phyloP scores from a whole-genome alignment of 2,888 invertebrate genomes.

The Lasioglossum oenotherae region DNA sequence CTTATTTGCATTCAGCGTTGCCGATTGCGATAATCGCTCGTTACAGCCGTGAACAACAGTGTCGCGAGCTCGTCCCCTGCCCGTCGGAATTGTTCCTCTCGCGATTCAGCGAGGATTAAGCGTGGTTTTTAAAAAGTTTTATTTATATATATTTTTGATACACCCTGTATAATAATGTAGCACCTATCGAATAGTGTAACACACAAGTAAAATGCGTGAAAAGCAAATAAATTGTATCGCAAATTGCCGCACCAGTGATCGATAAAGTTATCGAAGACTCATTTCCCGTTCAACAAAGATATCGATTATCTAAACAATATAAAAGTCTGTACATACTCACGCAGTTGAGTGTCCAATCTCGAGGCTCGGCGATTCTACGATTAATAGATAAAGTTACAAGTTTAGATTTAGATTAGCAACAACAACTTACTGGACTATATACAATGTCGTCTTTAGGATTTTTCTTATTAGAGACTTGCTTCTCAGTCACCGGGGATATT shows the following conservation, averaged over 20 bases:
- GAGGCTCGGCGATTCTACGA: background rate
- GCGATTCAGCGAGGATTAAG: background rate
- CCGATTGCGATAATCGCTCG: constrained; percentile 37
- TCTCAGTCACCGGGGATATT: background rate
- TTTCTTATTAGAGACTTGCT: background rate
- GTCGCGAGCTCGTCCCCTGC: background rate
- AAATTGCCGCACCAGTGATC: background rate
- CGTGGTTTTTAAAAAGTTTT: no score
- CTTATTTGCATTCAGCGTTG: constrained; percentile 61
- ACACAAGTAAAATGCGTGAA: no score
- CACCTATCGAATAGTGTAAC: no score
- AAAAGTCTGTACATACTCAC: background rate
- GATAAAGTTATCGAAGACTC: background rate
- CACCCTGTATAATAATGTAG: no score
- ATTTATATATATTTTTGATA: no score
- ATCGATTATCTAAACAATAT: background rate
- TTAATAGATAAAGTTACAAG: background rate
- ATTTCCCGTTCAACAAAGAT: background rate
- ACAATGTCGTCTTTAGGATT: background rate
- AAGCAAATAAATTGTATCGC: no score
- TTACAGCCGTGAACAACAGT: constrained; percentile 35
- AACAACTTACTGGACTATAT: background rate
- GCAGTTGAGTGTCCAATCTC: background rate
- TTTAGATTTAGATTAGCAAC: background rate
- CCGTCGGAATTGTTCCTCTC: background rate